Percentiles rank a stretch among this genome's conserved stretches.
These are phyloP conservation scores for Tenthredo mesomela DNA, from an alignment of 2,888 invertebrate genomes.

Conservation along the genomic window DNA sequence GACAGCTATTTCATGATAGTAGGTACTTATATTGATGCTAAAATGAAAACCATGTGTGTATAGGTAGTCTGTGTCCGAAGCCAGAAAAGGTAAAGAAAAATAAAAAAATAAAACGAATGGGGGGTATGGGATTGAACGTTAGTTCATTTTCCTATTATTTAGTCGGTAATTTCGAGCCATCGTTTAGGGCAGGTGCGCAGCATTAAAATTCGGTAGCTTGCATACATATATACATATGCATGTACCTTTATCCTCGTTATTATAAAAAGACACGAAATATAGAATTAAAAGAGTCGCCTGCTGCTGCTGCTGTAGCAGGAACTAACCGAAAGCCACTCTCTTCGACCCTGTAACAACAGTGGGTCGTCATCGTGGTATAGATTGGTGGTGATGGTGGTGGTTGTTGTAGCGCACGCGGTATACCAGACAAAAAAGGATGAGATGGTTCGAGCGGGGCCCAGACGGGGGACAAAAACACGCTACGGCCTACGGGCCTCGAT, in stretches of 20 bases:
- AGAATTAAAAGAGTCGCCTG: not conserved
- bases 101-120: not conserved
- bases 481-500: constrained; percentile 65
- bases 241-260: not conserved
- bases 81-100: too few relatives aligned
- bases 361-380: not conserved
- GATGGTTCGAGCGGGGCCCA: constrained; percentile 68
- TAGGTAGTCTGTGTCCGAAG: too few relatives aligned
- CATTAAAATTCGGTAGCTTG: not conserved
- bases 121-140: not conserved
- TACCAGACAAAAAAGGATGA: constrained; percentile 74
- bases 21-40: too few relatives aligned
- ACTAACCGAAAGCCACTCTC: constrained; percentile 8
- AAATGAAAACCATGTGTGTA: too few relatives aligned
- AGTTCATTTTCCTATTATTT: not conserved
- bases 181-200: not conserved
- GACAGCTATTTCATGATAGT: too few relatives aligned
- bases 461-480: constrained; percentile 74
- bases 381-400: not conserved
- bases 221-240: not conserved
- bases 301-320: not conserved
- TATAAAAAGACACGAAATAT: not conserved
- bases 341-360: not conserved
- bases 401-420: constrained; percentile 59
- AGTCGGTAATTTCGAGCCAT: not conserved